These are phyloP conservation scores for Latrodectus hesperus DNA, from an alignment of 2,888 invertebrate genomes.

Conservation along the genomic window DNA sequence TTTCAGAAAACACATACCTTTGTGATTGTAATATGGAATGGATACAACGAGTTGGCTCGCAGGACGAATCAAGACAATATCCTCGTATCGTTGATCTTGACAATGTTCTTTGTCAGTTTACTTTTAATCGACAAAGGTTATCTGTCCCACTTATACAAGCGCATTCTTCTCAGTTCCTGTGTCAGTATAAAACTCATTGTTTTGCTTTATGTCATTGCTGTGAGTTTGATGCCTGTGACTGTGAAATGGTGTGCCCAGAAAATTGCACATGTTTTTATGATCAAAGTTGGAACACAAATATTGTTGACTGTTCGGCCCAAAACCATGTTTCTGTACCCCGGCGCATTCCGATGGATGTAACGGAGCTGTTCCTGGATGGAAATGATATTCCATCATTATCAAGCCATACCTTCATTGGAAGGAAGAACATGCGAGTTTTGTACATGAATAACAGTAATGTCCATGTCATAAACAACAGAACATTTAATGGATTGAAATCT, in stretches of 20 bases:
- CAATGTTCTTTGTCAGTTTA: constrained; percentile 88
- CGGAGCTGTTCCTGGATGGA: constrained; percentile 89
- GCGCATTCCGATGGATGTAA: constrained; percentile 91
- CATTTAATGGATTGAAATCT: constrained; percentile 87
- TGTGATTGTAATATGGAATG: constrained; percentile 95
- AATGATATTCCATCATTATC: constrained; percentile 85
- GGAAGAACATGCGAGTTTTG: constrained; percentile 84
- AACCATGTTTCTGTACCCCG: constrained; percentile 79
- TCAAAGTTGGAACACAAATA: constrained; percentile 89
- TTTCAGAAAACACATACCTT: constrained; percentile 77
- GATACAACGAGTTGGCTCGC: constrained; percentile 83
- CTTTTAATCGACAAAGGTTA: constrained; percentile 78
- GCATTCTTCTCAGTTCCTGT: constrained; percentile 80
- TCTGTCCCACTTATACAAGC: constrained; percentile 74
- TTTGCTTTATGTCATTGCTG: constrained; percentile 92
- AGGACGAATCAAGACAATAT: constrained; percentile 86
- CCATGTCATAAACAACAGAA: constrained; percentile 86
- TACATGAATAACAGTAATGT: constrained; percentile 87
- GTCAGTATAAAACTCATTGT: constrained; percentile 89
- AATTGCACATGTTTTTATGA: constrained; percentile 93
- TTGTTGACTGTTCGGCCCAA: constrained; percentile 87
- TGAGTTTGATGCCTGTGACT: constrained; percentile 93
- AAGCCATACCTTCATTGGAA: constrained; percentile 89
- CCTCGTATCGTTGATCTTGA: constrained; percentile 88
- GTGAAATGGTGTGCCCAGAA: constrained; percentile 91